Evolutionary conservation across 2,888 invertebrate genomes (phyloP).

Genomic region (Hypomecis atomaria): DNA sequence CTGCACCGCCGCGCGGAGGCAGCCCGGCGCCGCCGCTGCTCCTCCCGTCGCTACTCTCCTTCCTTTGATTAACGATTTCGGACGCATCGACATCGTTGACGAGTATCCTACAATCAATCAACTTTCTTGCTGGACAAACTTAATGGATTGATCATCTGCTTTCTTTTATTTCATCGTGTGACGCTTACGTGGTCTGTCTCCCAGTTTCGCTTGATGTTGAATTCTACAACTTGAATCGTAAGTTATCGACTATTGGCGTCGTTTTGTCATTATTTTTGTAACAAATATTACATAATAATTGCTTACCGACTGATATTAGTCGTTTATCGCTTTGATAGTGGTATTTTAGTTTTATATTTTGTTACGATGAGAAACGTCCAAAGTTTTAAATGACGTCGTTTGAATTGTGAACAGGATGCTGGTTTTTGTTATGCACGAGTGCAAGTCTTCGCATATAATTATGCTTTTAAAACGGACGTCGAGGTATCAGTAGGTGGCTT

Average conservation of each 20-base stretch:
- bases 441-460: conserved; percentile 17
- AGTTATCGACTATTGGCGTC: conserved; percentile 14
- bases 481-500: neutral
- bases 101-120: conserved; percentile 25
- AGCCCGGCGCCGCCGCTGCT: conserved; percentile 50
- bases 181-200: conserved; percentile 2
- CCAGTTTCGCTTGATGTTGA: conserved; percentile 1
- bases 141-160: conserved; percentile 35
- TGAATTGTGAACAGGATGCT: conserved; percentile 24
- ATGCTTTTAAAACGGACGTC: neutral
- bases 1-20: conserved; percentile 55
- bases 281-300: conserved; percentile 37
- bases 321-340: conserved; percentile 37
- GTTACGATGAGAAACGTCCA: conserved; percentile 23
- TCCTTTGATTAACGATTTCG: conserved; percentile 15
- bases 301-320: conserved; percentile 35
- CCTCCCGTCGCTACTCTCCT: conserved; percentile 34
- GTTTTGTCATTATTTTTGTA: conserved; percentile 26
- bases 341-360: conserved; percentile 32
- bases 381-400: conserved; percentile 26
- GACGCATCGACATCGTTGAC: conserved; percentile 34
- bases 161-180: conserved; percentile 12
- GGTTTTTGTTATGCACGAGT: conserved; percentile 11
- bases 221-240: conserved; percentile 6
- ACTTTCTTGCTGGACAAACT: conserved; percentile 12